phyloP scores from a whole-genome alignment of 92 coral and sea anemone species.

The Phenganax subtilis region DNA sequence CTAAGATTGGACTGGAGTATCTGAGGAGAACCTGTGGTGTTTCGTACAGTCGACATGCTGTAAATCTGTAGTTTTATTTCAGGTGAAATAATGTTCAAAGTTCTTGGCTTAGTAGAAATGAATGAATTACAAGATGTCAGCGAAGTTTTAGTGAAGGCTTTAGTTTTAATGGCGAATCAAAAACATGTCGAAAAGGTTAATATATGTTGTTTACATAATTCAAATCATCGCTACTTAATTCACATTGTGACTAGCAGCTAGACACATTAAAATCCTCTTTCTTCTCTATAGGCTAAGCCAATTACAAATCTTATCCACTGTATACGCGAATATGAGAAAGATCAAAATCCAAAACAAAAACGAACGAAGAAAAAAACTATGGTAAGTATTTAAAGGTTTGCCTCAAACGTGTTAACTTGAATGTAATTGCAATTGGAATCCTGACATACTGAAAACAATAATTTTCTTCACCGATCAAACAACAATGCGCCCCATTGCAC shows the following conservation, averaged over 20 bases:
- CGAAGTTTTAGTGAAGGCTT: conserved; percentile 53
- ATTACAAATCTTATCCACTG: conserved; percentile 23
- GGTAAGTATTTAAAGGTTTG: not conserved
- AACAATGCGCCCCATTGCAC: too few species aligned
- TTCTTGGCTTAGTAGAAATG: conserved; percentile 54
- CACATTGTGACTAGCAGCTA: not conserved
- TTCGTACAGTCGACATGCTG: too few species aligned
- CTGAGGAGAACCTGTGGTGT: too few species aligned
- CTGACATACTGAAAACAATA: not conserved
- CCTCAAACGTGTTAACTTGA: too few species aligned
- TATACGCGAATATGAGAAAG: conserved; percentile 27
- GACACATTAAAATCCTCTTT: not conserved
- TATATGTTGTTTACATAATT: too few species aligned
- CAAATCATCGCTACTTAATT: not conserved
- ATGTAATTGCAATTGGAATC: not conserved
- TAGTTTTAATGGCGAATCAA: conserved; percentile 41
- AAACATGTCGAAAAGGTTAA: conserved; percentile 26
- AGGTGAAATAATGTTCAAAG: conserved; percentile 67
- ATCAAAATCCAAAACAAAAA: conserved; percentile 8
- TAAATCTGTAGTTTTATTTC: not conserved
- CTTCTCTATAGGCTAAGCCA: conserved; percentile 8
- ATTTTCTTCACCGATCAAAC: too few species aligned
- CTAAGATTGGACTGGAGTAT: too few species aligned
- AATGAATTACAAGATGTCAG: conserved; percentile 49
- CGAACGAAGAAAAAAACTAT: not conserved